These are phyloP conservation scores for Erpornis zantholeuca DNA, from an alignment of 2,113 vertebrate species.

Conservation along the genomic window DNA sequence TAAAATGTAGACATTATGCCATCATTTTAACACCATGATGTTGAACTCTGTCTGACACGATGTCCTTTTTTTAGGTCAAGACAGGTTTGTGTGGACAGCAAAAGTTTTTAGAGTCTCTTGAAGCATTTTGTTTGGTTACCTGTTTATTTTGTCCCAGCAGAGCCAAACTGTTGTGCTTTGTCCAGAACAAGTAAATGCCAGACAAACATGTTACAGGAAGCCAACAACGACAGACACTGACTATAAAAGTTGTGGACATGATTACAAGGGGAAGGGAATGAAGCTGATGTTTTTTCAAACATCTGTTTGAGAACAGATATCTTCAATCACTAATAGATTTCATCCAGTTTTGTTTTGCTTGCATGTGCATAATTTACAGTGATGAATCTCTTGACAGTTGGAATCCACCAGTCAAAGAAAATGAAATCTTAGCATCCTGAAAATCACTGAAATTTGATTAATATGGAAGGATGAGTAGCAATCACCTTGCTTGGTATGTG, in stretches of 20 bases:
- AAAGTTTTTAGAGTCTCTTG: neutral
- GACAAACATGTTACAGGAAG: neutral
- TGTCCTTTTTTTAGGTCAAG: neutral
- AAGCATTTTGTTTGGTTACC: neutral
- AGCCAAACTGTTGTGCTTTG: neutral
- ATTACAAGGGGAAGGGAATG: neutral
- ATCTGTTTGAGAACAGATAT: neutral
- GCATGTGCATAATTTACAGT: neutral
- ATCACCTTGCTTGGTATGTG: neutral
- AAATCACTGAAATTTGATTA: neutral
- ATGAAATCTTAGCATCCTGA: neutral
- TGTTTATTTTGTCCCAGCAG: neutral
- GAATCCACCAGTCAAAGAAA: neutral
- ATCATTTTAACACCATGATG: accelerated
- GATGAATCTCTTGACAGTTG: neutral
- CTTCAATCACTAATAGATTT: neutral
- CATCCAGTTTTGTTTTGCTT: neutral
- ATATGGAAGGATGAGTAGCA: neutral
- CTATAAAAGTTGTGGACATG: neutral
- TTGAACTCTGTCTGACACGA: neutral
- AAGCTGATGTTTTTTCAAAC: neutral
- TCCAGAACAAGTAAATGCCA: neutral
- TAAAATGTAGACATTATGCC: neutral
- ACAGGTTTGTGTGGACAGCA: neutral
- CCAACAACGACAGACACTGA: neutral